Base-by-base conservation (phyloP, 2,797 vertebrate species). In the Melanotaenia maccullochi region DNA sequence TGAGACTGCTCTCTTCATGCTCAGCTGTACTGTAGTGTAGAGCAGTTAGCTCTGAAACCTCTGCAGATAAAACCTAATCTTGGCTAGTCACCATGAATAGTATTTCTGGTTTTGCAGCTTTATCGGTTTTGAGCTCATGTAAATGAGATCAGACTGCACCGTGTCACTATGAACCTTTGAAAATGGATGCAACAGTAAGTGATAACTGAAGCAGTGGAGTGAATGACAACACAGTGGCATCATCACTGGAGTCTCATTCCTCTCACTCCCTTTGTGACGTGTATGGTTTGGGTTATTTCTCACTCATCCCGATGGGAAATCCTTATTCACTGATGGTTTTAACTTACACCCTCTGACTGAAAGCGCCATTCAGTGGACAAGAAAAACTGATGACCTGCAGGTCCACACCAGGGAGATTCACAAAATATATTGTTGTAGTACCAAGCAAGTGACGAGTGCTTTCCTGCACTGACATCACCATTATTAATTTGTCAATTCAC, bases 341-440 rank as follows among this genome's bases (percentile, higher is more conserved):
- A 56, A 61, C 79, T 81, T 73, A 69, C 64, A 8, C 13, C 42
- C 52, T 36, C 33, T 72, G 57, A 85, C 75, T 81, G 85, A 66
- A 73, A 70, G 73, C 60, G 25, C 18, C 70, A 75, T 84, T 87
- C 71, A 82, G 36, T 28, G 12, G 13, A 69, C 13, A 20, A 60
- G 52, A 75, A 76, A 71, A 75, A 79, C 56, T 65, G 84, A 77
- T 75, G 78, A 83, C 54, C 25, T 67, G 65, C 44, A 38, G 32
- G 38, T 74, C 63, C 1, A 1, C 30, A 72, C 18, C 33, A 65
- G 73, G 36, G 20, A 47, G 3, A 36, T 30, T 56, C 40, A 75
- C 64, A 68, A 65, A 78, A 63, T 22, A 62, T 9, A 36, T 49
- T 62, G n/a, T 75, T 85, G 75, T 77, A 22, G 32, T 20, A 24